A percentile compares a stretch with the other conserved stretches of the same genome.
phyloP scores from a whole-genome alignment of 2,888 invertebrate genomes.

The Sinohyriopsis cumingii region DNA sequence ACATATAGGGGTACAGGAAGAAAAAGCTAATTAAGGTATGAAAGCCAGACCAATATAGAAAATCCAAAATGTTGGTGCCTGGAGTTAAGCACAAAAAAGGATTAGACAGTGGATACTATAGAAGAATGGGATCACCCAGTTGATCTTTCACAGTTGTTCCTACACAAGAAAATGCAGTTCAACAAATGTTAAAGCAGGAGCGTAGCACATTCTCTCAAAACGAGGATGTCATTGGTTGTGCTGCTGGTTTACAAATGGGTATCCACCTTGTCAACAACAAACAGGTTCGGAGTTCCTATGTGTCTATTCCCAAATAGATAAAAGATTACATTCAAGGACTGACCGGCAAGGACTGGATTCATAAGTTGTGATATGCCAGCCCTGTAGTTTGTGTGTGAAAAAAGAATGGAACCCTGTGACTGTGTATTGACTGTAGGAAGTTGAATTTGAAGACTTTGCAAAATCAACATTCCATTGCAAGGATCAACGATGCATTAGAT shows the following conservation, averaged over 20 bases:
- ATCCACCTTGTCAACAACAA: slow-evolving; percentile 12
- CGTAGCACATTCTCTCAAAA: slow-evolving; percentile 12
- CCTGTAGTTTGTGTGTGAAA: slow-evolving; percentile 26
- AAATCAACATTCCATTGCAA: slow-evolving; percentile 13
- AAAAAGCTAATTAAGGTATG: background rate
- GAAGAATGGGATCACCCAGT: slow-evolving; percentile 23
- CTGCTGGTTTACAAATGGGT: slow-evolving; percentile 13
- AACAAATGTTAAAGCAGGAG: slow-evolving; percentile 15
- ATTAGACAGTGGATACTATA: no score
- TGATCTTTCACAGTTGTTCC: slow-evolving; percentile 7
- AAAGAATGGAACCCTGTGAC: slow-evolving; percentile 15
- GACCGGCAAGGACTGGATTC: slow-evolving; percentile 10
- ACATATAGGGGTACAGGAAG: background rate
- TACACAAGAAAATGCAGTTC: slow-evolving; percentile 6
- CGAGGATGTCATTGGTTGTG: slow-evolving; percentile 16
- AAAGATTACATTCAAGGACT: slow-evolving; percentile 19
- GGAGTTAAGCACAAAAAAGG: no score
- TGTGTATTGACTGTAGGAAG: slow-evolving; percentile 22
- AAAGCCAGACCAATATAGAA: background rate
- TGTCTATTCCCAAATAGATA: slow-evolving; percentile 19
- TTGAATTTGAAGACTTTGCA: slow-evolving; percentile 13
- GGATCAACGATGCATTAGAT: slow-evolving; percentile 21
- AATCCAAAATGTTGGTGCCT: background rate
- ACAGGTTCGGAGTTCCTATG: slow-evolving; percentile 17
- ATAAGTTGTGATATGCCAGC: slow-evolving; percentile 1